These are phyloP conservation scores for Sitobion miscanthi DNA, from an alignment of 1,140 invertebrate species.

Conservation along the genomic window DNA sequence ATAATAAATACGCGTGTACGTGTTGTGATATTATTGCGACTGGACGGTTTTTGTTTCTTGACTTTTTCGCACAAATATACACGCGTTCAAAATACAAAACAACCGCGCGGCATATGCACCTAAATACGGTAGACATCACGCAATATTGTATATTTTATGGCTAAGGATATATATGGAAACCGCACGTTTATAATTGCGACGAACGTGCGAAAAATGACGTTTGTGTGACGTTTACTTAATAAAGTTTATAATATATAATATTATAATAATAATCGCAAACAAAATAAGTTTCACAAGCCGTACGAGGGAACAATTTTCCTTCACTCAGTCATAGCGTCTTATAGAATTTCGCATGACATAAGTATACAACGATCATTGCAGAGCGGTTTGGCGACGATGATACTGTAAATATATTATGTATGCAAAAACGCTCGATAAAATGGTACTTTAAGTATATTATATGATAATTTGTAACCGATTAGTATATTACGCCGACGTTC, in stretches of 20 bases:
- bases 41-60: background rate
- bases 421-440: background rate
- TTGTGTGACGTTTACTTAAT: background rate
- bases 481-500: background rate
- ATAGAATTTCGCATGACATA: background rate
- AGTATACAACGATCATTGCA: background rate
- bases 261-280: background rate
- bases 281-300: background rate
- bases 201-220: constrained; percentile 1
- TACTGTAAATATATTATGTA: background rate
- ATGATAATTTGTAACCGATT: background rate
- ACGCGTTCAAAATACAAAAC: background rate
- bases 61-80: background rate
- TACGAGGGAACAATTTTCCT: background rate
- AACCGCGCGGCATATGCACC: background rate
- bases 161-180: background rate
- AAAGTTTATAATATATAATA: background rate
- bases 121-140: background rate
- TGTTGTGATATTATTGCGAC: background rate
- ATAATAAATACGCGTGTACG: background rate
- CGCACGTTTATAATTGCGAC: background rate
- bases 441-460: background rate
- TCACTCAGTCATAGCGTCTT: background rate
- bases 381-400: background rate
- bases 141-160: background rate